Percentiles rank a stretch among this genome's conserved stretches.
These are phyloP conservation scores for Aleiodes testaceus DNA, from an alignment of 2,888 invertebrate genomes.

Conservation along the genomic window DNA sequence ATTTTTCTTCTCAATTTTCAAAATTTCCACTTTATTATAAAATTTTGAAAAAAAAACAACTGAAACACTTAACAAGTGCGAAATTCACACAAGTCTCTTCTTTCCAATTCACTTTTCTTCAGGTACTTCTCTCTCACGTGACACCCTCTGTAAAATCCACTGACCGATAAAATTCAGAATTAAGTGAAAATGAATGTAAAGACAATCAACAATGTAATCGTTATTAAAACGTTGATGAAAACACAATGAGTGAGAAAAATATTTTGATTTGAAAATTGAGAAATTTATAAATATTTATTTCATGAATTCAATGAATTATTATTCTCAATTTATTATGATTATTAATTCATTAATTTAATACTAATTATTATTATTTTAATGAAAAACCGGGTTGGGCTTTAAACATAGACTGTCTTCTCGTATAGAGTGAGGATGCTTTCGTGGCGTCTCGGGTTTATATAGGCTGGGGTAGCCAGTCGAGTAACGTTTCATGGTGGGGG, in stretches of 20 bases:
- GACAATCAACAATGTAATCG: too few species aligned
- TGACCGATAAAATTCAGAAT: too few species aligned
- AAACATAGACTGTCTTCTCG: conserved; percentile 67
- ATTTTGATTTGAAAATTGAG: too few species aligned
- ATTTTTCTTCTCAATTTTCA: conserved; percentile 46
- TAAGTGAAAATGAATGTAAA: too few species aligned
- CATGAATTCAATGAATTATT: too few species aligned
- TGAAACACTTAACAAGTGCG: not conserved
- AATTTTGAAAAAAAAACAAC: not conserved
- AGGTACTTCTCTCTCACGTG: too few species aligned
- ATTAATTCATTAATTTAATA: not conserved
- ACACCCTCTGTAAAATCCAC: too few species aligned
- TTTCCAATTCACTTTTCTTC: too few species aligned
- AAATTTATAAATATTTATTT: too few species aligned
- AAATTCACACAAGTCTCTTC: too few species aligned
- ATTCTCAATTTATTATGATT: conserved; percentile 4
- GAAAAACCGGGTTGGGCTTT: conserved; percentile 56
- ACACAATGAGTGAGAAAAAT: too few species aligned
- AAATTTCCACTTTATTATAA: not conserved
- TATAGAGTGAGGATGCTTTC: conserved; percentile 69
- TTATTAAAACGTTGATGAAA: too few species aligned
- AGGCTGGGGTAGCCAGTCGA: conserved; percentile 64
- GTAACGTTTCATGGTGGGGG: conserved; percentile 54
- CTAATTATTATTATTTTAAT: conserved; percentile 2
- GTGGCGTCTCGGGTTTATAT: conserved; percentile 68